Conservation (phyloP, 2,888 invertebrate genomes). For the Hyppa rectilinea region DNA sequence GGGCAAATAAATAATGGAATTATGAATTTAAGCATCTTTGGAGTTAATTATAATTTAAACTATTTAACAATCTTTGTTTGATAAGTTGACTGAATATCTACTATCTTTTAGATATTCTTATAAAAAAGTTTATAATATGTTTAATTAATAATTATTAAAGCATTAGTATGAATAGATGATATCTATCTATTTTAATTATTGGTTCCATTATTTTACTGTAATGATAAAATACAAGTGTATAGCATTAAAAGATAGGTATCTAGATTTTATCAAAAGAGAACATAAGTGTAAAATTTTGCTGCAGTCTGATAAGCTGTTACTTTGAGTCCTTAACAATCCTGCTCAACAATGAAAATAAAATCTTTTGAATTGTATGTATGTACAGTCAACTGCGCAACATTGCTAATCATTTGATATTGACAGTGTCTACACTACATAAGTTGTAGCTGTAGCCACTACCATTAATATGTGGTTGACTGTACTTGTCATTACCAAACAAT, state of each 20-base stretch:
- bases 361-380: constrained; percentile 3
- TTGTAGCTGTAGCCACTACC: not conserved
- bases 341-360: constrained; percentile 1
- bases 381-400: not conserved
- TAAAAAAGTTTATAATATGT: not conserved
- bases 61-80: not conserved
- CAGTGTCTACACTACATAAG: not conserved
- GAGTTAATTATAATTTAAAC: not conserved
- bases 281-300: constrained; percentile 24
- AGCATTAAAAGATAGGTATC: constrained; percentile 29
- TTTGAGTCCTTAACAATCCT: constrained; percentile 18
- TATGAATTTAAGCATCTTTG: not conserved
- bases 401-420: not conserved
- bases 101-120: not conserved
- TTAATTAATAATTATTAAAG: not conserved
- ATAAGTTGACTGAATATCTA: not conserved
- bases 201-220: constrained; percentile 4
- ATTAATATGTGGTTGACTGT: not conserved
- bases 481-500: not conserved
- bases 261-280: constrained; percentile 29
- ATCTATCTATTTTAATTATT: constrained; percentile 13
- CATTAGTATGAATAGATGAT: not conserved
- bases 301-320: constrained; percentile 27
- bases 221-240: constrained; percentile 1
- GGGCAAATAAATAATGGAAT: not conserved